A percentile compares a stretch with the other conserved stretches of the same genome.
Conservation (phyloP, 1,140 invertebrate genomes). For the Myzus persicae region DNA sequence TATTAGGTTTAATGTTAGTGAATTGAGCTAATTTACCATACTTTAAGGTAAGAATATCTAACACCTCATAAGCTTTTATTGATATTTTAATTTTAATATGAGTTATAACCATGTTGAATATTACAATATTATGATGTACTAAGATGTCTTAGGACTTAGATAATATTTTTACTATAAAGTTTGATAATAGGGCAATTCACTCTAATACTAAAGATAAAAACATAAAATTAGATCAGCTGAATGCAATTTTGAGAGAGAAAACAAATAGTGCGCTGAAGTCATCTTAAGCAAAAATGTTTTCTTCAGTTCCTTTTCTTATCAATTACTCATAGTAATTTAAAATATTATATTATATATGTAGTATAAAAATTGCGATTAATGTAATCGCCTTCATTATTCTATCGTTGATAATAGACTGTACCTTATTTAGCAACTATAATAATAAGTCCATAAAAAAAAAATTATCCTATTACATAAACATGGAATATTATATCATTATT, state of each 20-base stretch:
- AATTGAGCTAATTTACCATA: not conserved
- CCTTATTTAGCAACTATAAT: not conserved
- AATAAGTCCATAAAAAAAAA: not conserved
- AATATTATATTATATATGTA: not conserved
- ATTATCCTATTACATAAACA: constrained; percentile 6
- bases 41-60: not conserved
- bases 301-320: not conserved
- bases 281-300: not conserved
- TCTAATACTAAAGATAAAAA: too few species aligned
- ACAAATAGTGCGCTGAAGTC: not conserved
- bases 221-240: too few species aligned
- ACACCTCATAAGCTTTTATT: too few species aligned
- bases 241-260: too few species aligned
- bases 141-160: too few species aligned
- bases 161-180: too few species aligned
- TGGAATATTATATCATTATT: not conserved
- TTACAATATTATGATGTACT: not conserved
- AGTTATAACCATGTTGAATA: not conserved
- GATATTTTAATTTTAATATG: not conserved
- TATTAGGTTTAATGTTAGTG: not conserved
- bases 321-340: not conserved
- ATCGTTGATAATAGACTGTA: not conserved
- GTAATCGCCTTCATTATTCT: not conserved
- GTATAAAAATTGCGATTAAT: not conserved
- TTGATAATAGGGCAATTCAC: too few species aligned